Percentiles rank a stretch among this genome's conserved stretches.
These are phyloP conservation scores for Sitophilus oryzae DNA, from an alignment of 1,140 invertebrate genomes.

Conservation along the genomic window DNA sequence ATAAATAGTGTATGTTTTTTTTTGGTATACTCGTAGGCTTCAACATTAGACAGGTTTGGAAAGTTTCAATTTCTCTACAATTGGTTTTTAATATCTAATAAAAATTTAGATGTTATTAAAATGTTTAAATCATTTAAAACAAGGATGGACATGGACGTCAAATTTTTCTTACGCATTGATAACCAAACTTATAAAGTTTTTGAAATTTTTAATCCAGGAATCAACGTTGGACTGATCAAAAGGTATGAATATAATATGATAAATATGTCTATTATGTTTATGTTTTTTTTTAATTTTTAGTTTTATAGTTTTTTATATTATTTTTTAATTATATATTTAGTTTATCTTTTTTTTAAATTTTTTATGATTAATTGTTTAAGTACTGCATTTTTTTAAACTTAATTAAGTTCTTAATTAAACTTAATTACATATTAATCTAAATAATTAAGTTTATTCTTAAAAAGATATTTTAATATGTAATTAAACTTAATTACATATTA, in stretches of 20 bases:
- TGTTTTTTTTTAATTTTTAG: too few relatives aligned
- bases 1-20: too few relatives aligned
- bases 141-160: conserved; percentile 1
- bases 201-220: conserved; percentile 2
- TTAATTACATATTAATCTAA: too few relatives aligned
- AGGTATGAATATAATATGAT: too few relatives aligned
- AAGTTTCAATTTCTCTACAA: not conserved
- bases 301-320: too few relatives aligned
- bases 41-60: not conserved
- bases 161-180: not conserved
- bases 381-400: not conserved
- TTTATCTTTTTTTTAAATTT: too few relatives aligned
- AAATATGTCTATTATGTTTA: too few relatives aligned
- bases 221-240: not conserved
- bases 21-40: not conserved
- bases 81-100: not conserved
- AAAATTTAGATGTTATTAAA: not conserved
- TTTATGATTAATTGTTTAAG: not conserved
- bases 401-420: too few relatives aligned
- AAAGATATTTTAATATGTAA: too few relatives aligned
- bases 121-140: not conserved
- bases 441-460: too few relatives aligned
- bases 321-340: too few relatives aligned
- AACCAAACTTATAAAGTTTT: not conserved
- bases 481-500: too few relatives aligned